Conservation (phyloP, 2,888 invertebrate species). For the Mythimna ferrago region DNA sequence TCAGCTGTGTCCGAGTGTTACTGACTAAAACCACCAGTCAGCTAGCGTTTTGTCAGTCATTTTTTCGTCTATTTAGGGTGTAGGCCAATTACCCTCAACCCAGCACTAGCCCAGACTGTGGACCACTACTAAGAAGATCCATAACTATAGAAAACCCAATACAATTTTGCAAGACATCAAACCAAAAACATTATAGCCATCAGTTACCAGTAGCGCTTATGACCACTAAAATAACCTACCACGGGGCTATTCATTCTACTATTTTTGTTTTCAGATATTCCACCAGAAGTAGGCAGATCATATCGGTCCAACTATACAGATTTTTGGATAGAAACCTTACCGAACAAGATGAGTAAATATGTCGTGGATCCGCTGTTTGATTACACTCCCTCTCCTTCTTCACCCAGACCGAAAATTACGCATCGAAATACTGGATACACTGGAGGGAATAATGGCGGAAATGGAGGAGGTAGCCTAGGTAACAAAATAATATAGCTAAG, state of each 20-base stretch:
- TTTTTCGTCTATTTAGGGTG: too few species aligned
- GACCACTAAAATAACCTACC: too few species aligned
- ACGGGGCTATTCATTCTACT: background rate
- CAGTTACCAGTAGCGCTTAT: too few species aligned
- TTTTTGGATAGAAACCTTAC: constrained; percentile 96
- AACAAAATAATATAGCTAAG: background rate
- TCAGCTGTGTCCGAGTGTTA: too few species aligned
- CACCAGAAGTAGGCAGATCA: constrained; percentile 93
- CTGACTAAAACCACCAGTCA: too few species aligned
- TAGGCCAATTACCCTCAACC: too few species aligned
- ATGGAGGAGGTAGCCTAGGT: constrained; percentile 23
- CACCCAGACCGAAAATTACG: constrained; percentile 70
- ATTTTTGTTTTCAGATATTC: constrained; percentile 91
- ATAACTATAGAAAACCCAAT: too few species aligned
- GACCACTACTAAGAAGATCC: too few species aligned
- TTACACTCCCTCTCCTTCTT: constrained; percentile 75
- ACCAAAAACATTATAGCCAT: too few species aligned
- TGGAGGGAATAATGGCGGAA: constrained; percentile 13
- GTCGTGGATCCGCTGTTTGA: constrained; percentile 84
- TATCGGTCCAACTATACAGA: constrained; percentile 95
- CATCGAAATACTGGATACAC: constrained; percentile 75
- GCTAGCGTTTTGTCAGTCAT: too few species aligned
- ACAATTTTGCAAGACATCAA: too few species aligned
- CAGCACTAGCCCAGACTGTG: too few species aligned
- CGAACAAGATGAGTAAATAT: constrained; percentile 92